These are phyloP conservation scores for Halichoeres trimaculatus DNA, from an alignment of 2,113 vertebrate genomes.

Conservation along the genomic window DNA sequence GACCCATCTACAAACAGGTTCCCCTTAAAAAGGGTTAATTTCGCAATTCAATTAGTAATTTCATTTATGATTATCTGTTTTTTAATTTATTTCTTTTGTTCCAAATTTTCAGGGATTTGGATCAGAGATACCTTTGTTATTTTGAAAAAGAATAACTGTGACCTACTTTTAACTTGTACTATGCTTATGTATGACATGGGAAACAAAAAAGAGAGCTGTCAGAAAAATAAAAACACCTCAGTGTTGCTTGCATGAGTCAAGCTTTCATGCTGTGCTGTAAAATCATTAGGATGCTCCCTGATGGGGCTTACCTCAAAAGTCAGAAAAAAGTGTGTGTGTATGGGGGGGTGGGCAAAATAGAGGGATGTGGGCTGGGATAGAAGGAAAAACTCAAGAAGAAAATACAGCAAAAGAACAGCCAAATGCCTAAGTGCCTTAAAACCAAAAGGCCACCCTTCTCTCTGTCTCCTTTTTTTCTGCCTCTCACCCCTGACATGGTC, in stretches of 20 bases:
- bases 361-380: not conserved
- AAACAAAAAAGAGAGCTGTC: slow-evolving; percentile 24
- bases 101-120: not conserved
- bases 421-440: slow-evolving; percentile 39
- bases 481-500: slow-evolving; percentile 36
- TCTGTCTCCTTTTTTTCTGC: not conserved
- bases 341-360: not conserved
- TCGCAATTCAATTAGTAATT: not conserved
- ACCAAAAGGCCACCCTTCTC: slow-evolving; percentile 12
- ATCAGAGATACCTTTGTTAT: not conserved
- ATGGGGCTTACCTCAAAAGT: slow-evolving; percentile 51
- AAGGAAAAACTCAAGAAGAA: slow-evolving; percentile 26
- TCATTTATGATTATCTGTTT: not conserved
- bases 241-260: slow-evolving; percentile 47
- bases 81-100: not conserved
- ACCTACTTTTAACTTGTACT: not conserved
- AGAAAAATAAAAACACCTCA: slow-evolving; percentile 47
- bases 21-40: not conserved
- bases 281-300: slow-evolving; percentile 73
- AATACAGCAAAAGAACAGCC: slow-evolving; percentile 15
- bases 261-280: slow-evolving; percentile 62
- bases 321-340: not conserved
- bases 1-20: no score
- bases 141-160: not conserved
- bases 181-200: not conserved